Evolutionary conservation across 2,797 vertebrate species (phyloP), one percentile per base, ranked within the genome.

Genomic region (Tiaroga cobitis): DNA sequence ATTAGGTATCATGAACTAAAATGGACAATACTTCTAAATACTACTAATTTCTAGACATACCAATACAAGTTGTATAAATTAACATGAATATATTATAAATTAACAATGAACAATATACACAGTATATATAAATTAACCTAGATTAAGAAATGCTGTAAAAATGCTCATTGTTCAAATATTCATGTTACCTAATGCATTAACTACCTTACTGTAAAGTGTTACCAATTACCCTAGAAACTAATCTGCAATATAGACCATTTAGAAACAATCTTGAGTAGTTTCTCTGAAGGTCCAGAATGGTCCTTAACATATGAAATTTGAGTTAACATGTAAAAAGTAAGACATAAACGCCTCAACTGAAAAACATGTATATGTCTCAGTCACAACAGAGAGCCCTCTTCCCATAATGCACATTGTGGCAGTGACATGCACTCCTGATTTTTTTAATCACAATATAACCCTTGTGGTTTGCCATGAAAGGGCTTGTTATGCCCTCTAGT

Each of bases 401-500:
- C 6, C 13, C 59, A 29, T 32, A 32, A 39, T 69, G 68, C 2
- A 70, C 3, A 37, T n/a, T 70, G 11, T 73, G 32, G 67, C 9
- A 19, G 19, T 15, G n/a, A 43, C 8, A 43, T 46, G 13, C n/a
- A 32, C 13, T 7, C 3, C 19, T 54, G 6, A 54, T 39, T 37
- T 19, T 69, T 39, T 11, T 2, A 2, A 61, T 61, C 56, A 61
- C 24, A 61, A 61, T n/a, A 61, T 26, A 61, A 11, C 10, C 9
- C 56, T 59, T 59, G 56, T 5, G 56, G 63, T 65, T 26, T 65
- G 8, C 70, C 16, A 32, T 5, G 21, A 74, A 61, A 61, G 46
- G 78, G 3, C 11, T 39, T 68, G 3, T 75, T 51, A 26, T 51
- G 46, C 65, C 51, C 24, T 84, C 89, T 88, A 85, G 74, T 90